Base-by-base conservation (phyloP, 1,140 invertebrate species). In the Maconellicoccus hirsutus region DNA sequence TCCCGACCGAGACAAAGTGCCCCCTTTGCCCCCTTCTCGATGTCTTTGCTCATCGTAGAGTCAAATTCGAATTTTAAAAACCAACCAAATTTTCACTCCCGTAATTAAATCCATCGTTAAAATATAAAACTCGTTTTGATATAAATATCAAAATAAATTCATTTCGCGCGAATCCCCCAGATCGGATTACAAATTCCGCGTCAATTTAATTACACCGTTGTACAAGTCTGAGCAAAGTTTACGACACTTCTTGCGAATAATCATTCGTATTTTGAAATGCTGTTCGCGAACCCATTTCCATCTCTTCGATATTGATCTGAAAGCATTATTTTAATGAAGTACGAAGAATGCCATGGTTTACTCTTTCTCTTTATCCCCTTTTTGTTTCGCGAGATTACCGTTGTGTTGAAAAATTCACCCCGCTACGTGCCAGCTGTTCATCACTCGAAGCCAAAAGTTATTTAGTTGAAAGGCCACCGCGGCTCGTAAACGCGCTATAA, bases 271-370 rank as follows among this genome's bases (percentile, higher is more conserved):
- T 16, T 52, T 52, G 42, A 52, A 52, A 52, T 19, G 16, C 42
- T 52, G 2, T 3, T 16, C n/a, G 10, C n/a, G 42, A 4, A 52
- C 6, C 42, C 42, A 52, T 52, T 52, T 52, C 42, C n/a, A 52
- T 19, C n/a, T 7, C 33, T 19, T 52, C 42, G 42, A 19, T 52
- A 52, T 52, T 52, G 42, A 52, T 52, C 42, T 52, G 42, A 16
- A 52, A 52, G 42, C 42, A 52, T 52, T 52, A 52, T 52, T 52
- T 52, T 52, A 52, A 52, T 52, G 42, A 52, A 52, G 12, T 52
- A 19, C 42, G 42, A 52, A 52, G 42, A 52, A 52, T 19, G 42
- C 42, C 42, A 33, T 33, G 42, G 42, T 52, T 52, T 52, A 52
- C 42, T 52, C 42, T 52, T 52, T 52, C 42, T 19, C n/a, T 52